Conservation (phyloP, 2,113 vertebrate species). For the Pituophis catenifer region DNA sequence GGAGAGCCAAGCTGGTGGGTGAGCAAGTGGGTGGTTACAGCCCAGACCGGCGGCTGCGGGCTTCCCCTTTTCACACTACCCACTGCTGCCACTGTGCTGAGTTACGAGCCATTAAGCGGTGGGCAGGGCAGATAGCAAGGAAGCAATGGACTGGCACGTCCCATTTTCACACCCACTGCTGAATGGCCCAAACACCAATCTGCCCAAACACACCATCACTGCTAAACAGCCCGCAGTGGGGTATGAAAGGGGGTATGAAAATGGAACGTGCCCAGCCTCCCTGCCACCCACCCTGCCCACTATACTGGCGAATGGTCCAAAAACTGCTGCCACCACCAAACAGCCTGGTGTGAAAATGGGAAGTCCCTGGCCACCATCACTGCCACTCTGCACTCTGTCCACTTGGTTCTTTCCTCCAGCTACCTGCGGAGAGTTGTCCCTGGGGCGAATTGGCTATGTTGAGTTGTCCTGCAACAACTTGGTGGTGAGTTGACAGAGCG, state of each 20-base stretch:
- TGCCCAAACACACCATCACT: background rate
- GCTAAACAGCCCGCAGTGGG: background rate
- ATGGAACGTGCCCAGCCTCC: background rate
- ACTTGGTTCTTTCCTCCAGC: too few relatives aligned
- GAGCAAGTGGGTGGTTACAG: background rate
- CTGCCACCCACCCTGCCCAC: background rate
- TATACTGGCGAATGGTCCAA: background rate
- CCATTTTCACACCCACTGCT: background rate
- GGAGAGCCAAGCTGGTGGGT: background rate
- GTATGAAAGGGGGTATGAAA: background rate
- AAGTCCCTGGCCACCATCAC: too few relatives aligned
- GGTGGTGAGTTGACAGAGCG: too few relatives aligned
- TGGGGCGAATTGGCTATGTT: too few relatives aligned
- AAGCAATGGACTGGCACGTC: background rate
- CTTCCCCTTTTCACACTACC: background rate
- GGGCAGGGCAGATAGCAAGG: background rate
- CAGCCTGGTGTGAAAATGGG: too few relatives aligned
- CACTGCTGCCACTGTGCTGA: background rate
- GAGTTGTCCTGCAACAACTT: too few relatives aligned
- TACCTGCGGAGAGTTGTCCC: too few relatives aligned
- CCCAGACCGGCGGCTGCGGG: background rate
- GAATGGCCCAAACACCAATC: background rate
- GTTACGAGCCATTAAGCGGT: background rate
- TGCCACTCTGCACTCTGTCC: too few relatives aligned
- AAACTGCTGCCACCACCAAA: too few relatives aligned